Evolutionary conservation across 1,140 invertebrate genomes (phyloP), one percentile per base, ranked within the genome.

Genomic region (Medauroidea extradentata): DNA sequence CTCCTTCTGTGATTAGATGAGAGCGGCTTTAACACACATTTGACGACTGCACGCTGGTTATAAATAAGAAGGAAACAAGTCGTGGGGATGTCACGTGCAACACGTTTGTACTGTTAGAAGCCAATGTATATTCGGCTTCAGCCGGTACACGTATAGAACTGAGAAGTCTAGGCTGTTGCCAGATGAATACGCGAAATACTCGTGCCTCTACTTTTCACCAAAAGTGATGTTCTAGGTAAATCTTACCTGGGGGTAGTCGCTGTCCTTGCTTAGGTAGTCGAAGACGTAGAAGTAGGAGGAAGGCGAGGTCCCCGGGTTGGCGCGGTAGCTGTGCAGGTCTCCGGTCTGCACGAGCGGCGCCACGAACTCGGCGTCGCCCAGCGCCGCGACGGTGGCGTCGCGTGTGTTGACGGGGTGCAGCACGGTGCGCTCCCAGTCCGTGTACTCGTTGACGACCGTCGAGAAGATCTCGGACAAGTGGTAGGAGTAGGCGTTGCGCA

Each of bases 381-480:
- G 68, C 27, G 84, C 75, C 42, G 78, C 78, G 39, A 85, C 70
- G 0, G 85, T 76, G 46, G 78, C 76, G 64, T 85, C 80, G 4
- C 84, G 66, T 5, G 80, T 75, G 14, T 74, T 73, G 16, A 78
- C 71, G 0, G 79, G 78, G 65, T 81, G 75, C 25, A 73, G 73
- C 8, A 69, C 62, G 0, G 79, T 73, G 66, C 73, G 71, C 53
- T 79, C 77, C 83, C 83, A 85, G 63, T 84, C 79, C 1, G 78
- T 82, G 65, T 87, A 87, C 60, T 85, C 81, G 65, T 85, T 83
- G 14, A 81, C 73, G 3, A 86, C 71, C 16, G 83, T 82, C 19
- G 83, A 76, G 53, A 79, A 80, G 48, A 86, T 82, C 65, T 86
- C 83, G 64, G 82, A 78, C 39, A 81, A 68, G 65, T 85, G 82